Evolutionary conservation across 1,140 invertebrate genomes (phyloP).

Genomic region (Fragariocoptes setiger): DNA sequence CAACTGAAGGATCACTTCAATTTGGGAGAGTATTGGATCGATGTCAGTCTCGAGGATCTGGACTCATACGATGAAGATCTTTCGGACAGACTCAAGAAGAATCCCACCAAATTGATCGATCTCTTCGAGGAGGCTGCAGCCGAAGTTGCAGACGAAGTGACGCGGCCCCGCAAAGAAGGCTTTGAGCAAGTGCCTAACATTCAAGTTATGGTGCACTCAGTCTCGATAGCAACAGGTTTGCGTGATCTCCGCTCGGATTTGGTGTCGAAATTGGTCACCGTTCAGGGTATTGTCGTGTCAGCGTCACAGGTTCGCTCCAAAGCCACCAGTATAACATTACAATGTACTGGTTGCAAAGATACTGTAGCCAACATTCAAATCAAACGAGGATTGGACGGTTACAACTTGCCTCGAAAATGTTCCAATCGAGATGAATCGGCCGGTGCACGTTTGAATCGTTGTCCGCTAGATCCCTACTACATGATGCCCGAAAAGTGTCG

Average conservation of each 20-base stretch:
- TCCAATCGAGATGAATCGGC: constrained; percentile 49
- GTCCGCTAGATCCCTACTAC: constrained; percentile 88
- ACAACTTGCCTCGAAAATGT: constrained; percentile 78
- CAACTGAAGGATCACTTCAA: constrained; percentile 74
- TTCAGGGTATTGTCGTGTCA: constrained; percentile 77
- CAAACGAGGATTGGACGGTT: constrained; percentile 82
- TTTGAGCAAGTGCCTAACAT: constrained; percentile 73
- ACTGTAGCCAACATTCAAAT: constrained; percentile 59
- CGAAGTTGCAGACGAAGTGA: constrained; percentile 88
- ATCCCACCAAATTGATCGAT: constrained; percentile 65
- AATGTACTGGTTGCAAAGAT: constrained; percentile 71
- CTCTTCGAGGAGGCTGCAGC: constrained; percentile 88
- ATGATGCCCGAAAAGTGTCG: constrained; percentile 85
- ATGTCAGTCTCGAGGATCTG: constrained; percentile 76
- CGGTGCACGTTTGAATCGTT: constrained; percentile 30
- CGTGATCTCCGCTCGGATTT: constrained; percentile 68
- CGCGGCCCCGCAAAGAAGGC: constrained; percentile 50
- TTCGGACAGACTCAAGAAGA: constrained; percentile 63
- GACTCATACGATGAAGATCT: constrained; percentile 72
- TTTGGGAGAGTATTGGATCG: constrained; percentile 53
- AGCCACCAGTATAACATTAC: constrained; percentile 70
- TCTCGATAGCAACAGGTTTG: constrained; percentile 43
- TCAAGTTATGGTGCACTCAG: constrained; percentile 60
- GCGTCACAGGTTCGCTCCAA: constrained; percentile 77
- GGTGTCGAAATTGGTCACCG: constrained; percentile 70